Base-by-base conservation (phyloP, 2,113 vertebrate genomes). In the Pachycephala philippinensis region DNA sequence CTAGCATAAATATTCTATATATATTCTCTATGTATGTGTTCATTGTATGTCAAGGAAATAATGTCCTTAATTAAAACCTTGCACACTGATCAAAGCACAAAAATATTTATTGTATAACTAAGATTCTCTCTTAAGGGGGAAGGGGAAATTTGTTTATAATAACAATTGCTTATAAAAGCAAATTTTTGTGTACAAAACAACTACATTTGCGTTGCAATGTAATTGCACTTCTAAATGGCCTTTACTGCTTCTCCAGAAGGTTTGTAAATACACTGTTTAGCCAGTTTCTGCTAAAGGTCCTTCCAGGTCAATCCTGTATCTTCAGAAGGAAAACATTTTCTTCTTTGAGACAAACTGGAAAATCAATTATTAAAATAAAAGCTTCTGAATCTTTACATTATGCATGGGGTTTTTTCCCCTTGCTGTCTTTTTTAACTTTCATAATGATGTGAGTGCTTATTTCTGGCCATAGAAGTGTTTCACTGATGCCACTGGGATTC, bases 341-440 rank as follows among this genome's bases (percentile, higher is more conserved):
- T 85, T 82, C 61, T 78, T 49, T n/a, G 27, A 85, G 72, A 64
- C 9, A 65, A 83, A 86, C 57, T 88, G 45, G 37, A 80, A 77
- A 90, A 90, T 94, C 63, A 89, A 74, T 94, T 92, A 64, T 57
- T 79, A 53, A 92, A 95, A 56, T 15, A 77, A 85, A 94, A 87
- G 33, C 78, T 81, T 76, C 71, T 86, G 74, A 89, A 89, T 50
- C 24, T 24, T 59, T 71, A 15, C 22, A 30, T 82, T 84, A 56
- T 68, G 31, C 42, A 84, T 72, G 27, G 13, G 5, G 0, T 33
- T 75, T 75, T 44, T 13, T 30, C 4, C 27, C 16, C 35, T 79
- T 75, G 17, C n/a, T 68, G 3, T 52, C 37, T 60, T 60, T 93
- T 95, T 71, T 60, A 71, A 39, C 74, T 74, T 86, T 54, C 22